Conservation (phyloP, 2,888 invertebrate genomes). For the Arge pagana region DNA sequence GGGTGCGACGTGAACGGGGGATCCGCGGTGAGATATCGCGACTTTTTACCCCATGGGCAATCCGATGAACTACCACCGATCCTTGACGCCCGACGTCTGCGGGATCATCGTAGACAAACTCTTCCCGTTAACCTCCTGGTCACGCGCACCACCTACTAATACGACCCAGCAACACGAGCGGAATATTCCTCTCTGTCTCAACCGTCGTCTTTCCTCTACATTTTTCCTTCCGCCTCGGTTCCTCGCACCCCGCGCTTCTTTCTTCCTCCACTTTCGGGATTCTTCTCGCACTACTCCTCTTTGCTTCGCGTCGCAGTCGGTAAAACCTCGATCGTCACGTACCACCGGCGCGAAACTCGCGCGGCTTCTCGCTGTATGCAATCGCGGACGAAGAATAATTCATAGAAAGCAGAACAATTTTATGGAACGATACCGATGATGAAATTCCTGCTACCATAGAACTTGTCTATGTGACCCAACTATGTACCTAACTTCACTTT, state of each 20-base stretch:
- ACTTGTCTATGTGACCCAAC: no score
- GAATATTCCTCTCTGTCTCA: constrained; percentile 10
- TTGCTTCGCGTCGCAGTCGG: neutral
- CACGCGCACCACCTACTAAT: constrained; percentile 20
- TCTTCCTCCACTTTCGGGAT: no score
- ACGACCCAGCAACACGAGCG: constrained; percentile 7
- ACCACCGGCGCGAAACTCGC: neutral
- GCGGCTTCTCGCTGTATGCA: neutral
- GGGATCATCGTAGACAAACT: constrained; percentile 2
- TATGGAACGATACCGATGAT: no score
- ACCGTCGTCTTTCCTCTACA: neutral
- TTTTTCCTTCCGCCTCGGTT: neutral
- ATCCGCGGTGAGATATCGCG: neutral
- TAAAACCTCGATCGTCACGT: neutral
- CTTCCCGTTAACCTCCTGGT: constrained; percentile 12
- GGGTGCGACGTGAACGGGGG: no score
- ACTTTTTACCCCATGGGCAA: constrained; percentile 22
- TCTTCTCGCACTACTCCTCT: no score
- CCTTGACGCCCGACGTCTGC: constrained; percentile 8
- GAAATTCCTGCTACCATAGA: no score
- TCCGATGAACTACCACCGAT: constrained; percentile 1
- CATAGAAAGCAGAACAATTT: no score
- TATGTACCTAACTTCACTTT: no score
- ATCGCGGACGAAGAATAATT: constrained; percentile 1
- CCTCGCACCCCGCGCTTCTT: no score